Conservation (phyloP, 2,113 vertebrate genomes). For the Bambusicola thoracicus region DNA sequence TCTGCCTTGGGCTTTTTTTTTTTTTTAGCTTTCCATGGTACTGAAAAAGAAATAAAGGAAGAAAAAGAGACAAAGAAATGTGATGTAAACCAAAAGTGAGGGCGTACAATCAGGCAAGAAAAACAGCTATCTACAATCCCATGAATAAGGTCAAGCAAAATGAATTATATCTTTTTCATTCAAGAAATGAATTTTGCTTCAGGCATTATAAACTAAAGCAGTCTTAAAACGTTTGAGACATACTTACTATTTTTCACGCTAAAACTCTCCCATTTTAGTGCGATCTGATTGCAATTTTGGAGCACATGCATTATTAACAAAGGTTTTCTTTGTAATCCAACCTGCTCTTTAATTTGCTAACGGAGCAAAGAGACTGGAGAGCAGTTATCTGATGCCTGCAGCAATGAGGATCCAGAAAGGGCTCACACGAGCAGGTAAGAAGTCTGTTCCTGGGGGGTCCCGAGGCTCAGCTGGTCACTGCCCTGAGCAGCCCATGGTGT, state of each 20-base stretch:
- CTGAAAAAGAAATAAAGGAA: not conserved
- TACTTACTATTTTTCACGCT: rapidly evolving
- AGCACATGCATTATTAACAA: not conserved
- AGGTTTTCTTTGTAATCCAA: not conserved
- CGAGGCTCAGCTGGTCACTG: not conserved
- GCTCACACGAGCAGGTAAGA: not conserved
- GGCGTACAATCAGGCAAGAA: not conserved
- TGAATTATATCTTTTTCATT: slow-evolving; percentile 2
- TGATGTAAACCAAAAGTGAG: slow-evolving; percentile 12
- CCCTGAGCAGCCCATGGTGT: not conserved
- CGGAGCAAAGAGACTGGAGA: not conserved
- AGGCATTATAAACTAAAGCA: not conserved
- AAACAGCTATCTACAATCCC: slow-evolving; percentile 21
- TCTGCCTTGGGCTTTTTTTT: not conserved
- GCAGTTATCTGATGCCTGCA: not conserved
- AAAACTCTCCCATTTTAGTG: not conserved
- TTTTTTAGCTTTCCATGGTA: not conserved
- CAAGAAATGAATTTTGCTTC: not conserved
- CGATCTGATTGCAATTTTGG: not conserved
- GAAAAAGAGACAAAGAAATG: not conserved
- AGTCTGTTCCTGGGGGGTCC: not conserved
- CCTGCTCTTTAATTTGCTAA: not conserved
- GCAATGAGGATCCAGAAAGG: not conserved
- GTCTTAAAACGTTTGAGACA: not conserved
- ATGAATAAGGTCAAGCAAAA: slow-evolving; percentile 24